Base-by-base conservation (phyloP, 2,113 vertebrate species). In the Cynoglossus semilaevis region DNA sequence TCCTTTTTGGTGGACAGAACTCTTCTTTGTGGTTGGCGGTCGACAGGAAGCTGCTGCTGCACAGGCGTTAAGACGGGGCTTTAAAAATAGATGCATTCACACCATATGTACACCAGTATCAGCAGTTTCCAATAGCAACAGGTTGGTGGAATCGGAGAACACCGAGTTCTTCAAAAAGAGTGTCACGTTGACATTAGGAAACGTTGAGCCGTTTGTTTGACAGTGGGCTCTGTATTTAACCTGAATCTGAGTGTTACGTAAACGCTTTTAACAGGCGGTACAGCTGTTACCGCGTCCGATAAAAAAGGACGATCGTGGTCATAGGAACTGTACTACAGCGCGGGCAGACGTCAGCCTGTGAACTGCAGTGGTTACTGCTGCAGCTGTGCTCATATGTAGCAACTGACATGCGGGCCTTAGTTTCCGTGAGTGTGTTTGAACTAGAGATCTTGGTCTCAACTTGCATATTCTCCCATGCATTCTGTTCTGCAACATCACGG, bases 61-160 rank as follows among this genome's bases (percentile, higher is more conserved):
- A 54, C 67, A 76, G 38, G 46, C 58, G 11, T 67, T 75, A 43
- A 63, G 8, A 74, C 15, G 36, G 5, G 22, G 37, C 45, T 80
- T 80, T 81, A 83, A 77, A 80, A 86, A 86, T 84, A 85, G 67
- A 74, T 35, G 34, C 52, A 6, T 56, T 66, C 5, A 15, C 56
- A 77, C 72, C 72, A 66, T 22, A 7, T 46, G 18, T 67, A 80
- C 50, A 37, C 68, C 14, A 49, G 62, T 9, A 62, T 87, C 77
- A 76, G 69, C 56, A 49, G 75, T 82, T 77, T 76, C 76, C 85
- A 61, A 10, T 86, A 45, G 76, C 79, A 85, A 85, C 82, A 61
- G 54, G 76, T 81, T 38, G 70, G 68, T 53, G 61, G 53, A 47
- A 40, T 68, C 37, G 61, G 37, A 36, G 73, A 74, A 80, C 72